A percentile compares a stretch with the other conserved stretches of the same genome.
phyloP scores from a whole-genome alignment of 2,797 vertebrate species.

The Agapornis canus region DNA sequence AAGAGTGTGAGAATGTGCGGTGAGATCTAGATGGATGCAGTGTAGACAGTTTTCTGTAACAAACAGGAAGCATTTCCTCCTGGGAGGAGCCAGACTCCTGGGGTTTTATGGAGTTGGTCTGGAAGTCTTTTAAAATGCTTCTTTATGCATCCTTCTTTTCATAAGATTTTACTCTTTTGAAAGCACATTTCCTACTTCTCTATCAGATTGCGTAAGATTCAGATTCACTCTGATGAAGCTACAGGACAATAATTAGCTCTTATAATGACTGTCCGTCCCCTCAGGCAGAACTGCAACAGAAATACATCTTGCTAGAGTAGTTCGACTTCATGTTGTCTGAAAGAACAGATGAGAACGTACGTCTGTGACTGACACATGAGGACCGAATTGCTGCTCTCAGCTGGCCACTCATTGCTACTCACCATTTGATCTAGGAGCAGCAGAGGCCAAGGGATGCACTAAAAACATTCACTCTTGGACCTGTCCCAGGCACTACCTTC shows the following conservation, averaged over 20 bases:
- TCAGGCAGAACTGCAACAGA: not conserved
- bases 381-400: not conserved
- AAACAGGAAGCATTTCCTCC: conserved; percentile 22
- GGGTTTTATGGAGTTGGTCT: not conserved
- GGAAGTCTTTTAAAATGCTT: not conserved
- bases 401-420: not conserved
- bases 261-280: not conserved
- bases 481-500: no score
- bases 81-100: not conserved
- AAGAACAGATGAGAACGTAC: not conserved
- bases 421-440: not conserved
- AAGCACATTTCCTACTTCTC: not conserved
- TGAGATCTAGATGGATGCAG: not conserved
- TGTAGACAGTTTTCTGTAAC: not conserved
- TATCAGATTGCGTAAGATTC: not conserved
- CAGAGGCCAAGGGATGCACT: not conserved
- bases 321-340: not conserved
- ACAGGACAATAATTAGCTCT: not conserved
- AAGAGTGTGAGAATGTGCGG: not conserved
- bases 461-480: not conserved
- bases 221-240: not conserved
- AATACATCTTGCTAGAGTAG: not conserved
- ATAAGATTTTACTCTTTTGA: not conserved
- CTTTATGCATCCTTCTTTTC: not conserved
- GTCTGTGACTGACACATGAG: no score